Conservation (phyloP, 2,113 vertebrate genomes). For the Callopanchax toddi region DNA sequence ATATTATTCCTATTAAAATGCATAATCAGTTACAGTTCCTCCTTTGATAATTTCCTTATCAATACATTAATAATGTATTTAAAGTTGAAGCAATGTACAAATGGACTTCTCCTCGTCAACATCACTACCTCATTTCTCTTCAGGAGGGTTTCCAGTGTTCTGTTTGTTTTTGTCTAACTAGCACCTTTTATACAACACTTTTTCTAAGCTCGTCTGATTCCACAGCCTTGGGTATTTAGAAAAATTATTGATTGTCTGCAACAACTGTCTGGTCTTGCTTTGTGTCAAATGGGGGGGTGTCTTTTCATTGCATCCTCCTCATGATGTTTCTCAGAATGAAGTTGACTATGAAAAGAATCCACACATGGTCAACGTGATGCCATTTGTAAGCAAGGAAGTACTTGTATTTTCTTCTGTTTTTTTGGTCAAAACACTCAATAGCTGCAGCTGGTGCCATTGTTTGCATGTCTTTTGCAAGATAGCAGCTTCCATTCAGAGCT, state of each 20-base stretch:
- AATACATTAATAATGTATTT: not conserved
- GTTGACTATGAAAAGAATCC: too few relatives aligned
- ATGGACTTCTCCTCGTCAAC: constrained; percentile 64
- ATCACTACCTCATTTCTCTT: constrained; percentile 82
- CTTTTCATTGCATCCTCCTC: constrained; percentile 19
- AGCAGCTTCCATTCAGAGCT: constrained; percentile 3
- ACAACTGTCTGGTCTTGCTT: constrained; percentile 47
- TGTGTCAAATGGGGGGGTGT: constrained; percentile 32
- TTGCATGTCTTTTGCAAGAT: not conserved
- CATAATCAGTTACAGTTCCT: too few relatives aligned
- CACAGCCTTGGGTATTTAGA: constrained; percentile 47
- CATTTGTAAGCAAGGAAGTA: not conserved
- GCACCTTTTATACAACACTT: constrained; percentile 49
- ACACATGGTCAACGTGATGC: too few relatives aligned
- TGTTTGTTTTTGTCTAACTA: constrained; percentile 53
- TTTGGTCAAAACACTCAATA: not conserved
- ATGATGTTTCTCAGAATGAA: not conserved
- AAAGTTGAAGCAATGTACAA: constrained; percentile 17
- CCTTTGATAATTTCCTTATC: too few relatives aligned
- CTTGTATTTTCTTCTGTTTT: not conserved
- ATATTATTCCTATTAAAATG: too few relatives aligned
- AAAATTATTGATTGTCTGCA: constrained; percentile 45
- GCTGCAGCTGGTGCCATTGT: constrained; percentile 6
- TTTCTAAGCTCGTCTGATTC: constrained; percentile 55
- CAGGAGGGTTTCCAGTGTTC: constrained; percentile 61